Conservation (phyloP, 2,888 invertebrate species). For the Prionchulus punctatus region DNA sequence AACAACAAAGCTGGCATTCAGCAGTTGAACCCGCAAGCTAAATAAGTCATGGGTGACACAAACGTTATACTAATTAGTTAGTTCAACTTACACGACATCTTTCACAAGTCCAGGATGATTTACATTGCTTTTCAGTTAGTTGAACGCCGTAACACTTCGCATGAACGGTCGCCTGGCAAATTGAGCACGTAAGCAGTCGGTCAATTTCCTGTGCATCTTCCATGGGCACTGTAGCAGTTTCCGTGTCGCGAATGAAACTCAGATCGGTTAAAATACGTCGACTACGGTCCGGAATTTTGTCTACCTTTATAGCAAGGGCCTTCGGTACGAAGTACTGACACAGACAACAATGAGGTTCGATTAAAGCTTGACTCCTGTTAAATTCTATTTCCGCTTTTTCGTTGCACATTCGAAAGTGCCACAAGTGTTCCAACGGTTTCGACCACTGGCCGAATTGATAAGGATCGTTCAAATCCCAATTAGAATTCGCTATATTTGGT, state of each 20-base stretch:
- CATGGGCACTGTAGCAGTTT: slow-evolving; percentile 18
- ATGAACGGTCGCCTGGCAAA: slow-evolving; percentile 46
- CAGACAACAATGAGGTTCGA: slow-evolving; percentile 45
- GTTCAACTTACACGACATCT: slow-evolving; percentile 2
- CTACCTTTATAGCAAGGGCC: neutral
- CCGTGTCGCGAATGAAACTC: slow-evolving; percentile 19
- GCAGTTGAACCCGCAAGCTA: neutral
- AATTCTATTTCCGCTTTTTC: slow-evolving; percentile 36
- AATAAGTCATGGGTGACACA: neutral
- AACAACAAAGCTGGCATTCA: slow-evolving; percentile 43
- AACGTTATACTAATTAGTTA: neutral
- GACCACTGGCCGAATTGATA: slow-evolving; percentile 24
- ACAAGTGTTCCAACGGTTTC: slow-evolving; percentile 32
- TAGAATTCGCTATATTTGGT: too few relatives aligned
- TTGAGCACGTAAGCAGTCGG: slow-evolving; percentile 40
- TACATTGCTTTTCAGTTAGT: neutral
- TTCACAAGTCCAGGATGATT: neutral
- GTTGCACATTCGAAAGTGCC: slow-evolving; percentile 29
- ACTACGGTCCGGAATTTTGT: neutral
- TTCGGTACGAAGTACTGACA: slow-evolving; percentile 41
- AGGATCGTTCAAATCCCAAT: neutral
- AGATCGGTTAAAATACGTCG: slow-evolving; percentile 9
- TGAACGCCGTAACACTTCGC: slow-evolving; percentile 31
- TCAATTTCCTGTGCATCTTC: too few relatives aligned
- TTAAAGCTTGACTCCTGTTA: slow-evolving; percentile 40